Base-by-base conservation (phyloP, 2,113 vertebrate genomes). In the Tricholaema leucomelas region DNA sequence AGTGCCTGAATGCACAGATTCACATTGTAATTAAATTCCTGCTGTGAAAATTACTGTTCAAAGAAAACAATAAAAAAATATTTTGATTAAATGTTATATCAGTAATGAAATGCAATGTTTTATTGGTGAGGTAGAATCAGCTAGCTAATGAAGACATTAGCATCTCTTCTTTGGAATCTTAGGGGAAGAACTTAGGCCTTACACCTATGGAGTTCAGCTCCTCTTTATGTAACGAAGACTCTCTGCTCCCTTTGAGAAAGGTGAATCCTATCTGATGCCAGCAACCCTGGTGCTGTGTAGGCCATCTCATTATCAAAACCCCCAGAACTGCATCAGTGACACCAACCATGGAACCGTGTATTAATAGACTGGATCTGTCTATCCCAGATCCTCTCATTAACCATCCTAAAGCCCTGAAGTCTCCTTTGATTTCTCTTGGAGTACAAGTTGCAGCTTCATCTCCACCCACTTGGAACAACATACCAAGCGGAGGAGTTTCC, bases 11-110 rank as follows among this genome's bases (percentile, higher is more conserved):
- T 44, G 85, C 72, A 91, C 12, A 87, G 79, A 92, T 94, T 90
- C 73, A 95, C 61, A 44, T 28, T 82, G 63, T 81, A 93, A 95
- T 95, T 95, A 95, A 96, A 90, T 88, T 81, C 67, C 44, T 92
- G 50, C 63, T 84, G 42, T 91, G 76, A 79, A 91, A 96, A 93
- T 94, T 76, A 55, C 50, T 85, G 60, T 91, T 96, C 67, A 88
- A 92, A 88, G 72, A 84, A 83, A 95, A 94, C 81, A 92, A 87
- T 88, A 52, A 85, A 87, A 67, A 76, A 13, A 50, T 10, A 0
- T 88, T 95, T 87, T 95, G 31, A 79, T 90, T 91, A 88, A 93
- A 73, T 87, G 31, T 50, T 87, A 2, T 63, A 40, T 91, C 56
- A 94, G 65, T 63, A 94, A 70, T 58, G 35, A 93, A 87, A 54